Evolutionary conservation across 2,888 invertebrate species (phyloP).

Genomic region (Acholoe squamosa): DNA sequence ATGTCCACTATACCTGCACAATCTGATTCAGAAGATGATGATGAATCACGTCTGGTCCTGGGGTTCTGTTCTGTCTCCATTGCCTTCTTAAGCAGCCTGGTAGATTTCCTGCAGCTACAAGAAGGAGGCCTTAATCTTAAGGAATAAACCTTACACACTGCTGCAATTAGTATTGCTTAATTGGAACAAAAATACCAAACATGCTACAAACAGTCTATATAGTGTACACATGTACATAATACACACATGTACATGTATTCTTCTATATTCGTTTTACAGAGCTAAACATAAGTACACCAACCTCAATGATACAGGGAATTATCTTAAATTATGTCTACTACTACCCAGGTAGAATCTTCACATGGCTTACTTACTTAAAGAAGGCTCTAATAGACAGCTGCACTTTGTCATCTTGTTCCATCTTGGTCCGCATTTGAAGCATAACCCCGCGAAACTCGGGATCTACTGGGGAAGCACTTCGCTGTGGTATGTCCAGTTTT

Average conservation of each 20-base stretch:
- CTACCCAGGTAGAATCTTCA: neutral
- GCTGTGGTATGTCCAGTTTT: constrained; percentile 73
- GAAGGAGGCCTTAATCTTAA: too few relatives aligned
- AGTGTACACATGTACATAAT: too few relatives aligned
- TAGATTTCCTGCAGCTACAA: constrained; percentile 9
- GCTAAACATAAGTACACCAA: too few relatives aligned
- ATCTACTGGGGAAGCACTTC: constrained; percentile 74
- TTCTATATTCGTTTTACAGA: too few relatives aligned
- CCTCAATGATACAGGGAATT: too few relatives aligned
- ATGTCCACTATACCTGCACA: constrained; percentile 8
- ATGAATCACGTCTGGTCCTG: neutral
- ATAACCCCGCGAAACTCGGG: constrained; percentile 78
- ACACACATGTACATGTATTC: too few relatives aligned
- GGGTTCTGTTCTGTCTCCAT: neutral
- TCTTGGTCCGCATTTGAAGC: constrained; percentile 73
- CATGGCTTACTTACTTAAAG: constrained; percentile 75
- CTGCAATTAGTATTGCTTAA: too few relatives aligned
- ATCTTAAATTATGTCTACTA: neutral
- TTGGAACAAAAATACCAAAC: too few relatives aligned
- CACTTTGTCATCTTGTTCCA: constrained; percentile 71
- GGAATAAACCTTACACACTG: too few relatives aligned
- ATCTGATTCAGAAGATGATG: constrained; percentile 30
- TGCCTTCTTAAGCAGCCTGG: neutral
- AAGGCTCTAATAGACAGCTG: constrained; percentile 74
- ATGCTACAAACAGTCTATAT: too few relatives aligned